Percentiles rank a stretch among this genome's conserved stretches.
phyloP scores from a whole-genome alignment of 2,888 invertebrate genomes.

The Lacanobia wlatinum region DNA sequence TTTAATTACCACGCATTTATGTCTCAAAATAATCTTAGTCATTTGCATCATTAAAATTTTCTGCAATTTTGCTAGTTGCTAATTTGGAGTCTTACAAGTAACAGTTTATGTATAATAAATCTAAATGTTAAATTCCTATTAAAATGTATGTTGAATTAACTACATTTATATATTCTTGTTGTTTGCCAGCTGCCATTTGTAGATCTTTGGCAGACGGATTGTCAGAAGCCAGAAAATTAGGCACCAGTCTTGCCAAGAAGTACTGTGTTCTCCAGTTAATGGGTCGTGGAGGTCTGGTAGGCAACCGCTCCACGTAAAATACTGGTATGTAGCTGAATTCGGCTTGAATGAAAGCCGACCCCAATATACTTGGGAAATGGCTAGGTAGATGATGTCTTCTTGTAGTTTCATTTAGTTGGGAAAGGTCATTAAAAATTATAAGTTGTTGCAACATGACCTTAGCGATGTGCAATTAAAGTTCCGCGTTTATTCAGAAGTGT shows the following conservation, averaged over 20 bases:
- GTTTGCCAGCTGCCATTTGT: too few species aligned
- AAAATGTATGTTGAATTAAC: background rate
- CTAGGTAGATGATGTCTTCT: background rate
- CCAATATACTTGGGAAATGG: too few species aligned
- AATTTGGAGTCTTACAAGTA: constrained; percentile 31
- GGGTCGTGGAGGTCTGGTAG: too few species aligned
- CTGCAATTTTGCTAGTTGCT: constrained; percentile 11
- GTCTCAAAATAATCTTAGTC: constrained; percentile 28
- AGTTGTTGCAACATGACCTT: background rate
- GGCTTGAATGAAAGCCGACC: too few species aligned
- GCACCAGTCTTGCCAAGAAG: too few species aligned
- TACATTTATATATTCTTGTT: background rate
- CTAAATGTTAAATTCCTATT: constrained; percentile 7
- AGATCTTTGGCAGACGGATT: too few species aligned
- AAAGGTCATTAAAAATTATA: background rate
- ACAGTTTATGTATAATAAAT: constrained; percentile 5
- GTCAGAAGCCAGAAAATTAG: too few species aligned
- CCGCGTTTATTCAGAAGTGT: too few species aligned
- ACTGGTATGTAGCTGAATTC: too few species aligned
- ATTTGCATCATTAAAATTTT: constrained; percentile 37
- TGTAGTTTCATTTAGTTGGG: background rate
- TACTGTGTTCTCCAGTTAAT: too few species aligned
- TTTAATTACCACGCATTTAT: constrained; percentile 43
- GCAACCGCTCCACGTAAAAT: too few species aligned
- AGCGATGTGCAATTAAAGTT: background rate